A percentile compares a stretch with the other conserved stretches of the same genome.
Evolutionary conservation across 2,888 invertebrate species (phyloP).

Genomic region (Stenoptilia bipunctidactyla): DNA sequence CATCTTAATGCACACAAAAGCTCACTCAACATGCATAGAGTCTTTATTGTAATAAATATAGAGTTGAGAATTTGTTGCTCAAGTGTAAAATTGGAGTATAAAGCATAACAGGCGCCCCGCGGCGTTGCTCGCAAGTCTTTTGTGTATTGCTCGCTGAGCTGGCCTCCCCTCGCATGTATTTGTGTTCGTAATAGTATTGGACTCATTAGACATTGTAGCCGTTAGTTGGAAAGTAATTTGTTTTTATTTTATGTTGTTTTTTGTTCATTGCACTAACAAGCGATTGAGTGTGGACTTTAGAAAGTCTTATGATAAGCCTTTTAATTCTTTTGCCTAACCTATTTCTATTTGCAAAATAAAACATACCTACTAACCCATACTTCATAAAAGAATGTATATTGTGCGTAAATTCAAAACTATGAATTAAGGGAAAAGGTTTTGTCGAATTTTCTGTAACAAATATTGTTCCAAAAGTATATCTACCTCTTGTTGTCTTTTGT

Average conservation of each 20-base stretch:
- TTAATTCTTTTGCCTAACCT: too few relatives aligned
- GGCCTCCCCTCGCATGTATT: too few relatives aligned
- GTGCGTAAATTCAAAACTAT: too few relatives aligned
- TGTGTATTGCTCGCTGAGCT: too few relatives aligned
- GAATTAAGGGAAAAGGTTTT: too few relatives aligned
- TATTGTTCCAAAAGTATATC: too few relatives aligned
- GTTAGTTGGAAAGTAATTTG: conserved; percentile 25
- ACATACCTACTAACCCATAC: too few relatives aligned
- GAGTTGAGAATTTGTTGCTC: conserved; percentile 8
- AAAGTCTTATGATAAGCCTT: too few relatives aligned
- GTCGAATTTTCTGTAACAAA: too few relatives aligned
- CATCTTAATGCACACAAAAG: conserved; percentile 12
- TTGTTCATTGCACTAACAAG: neutral
- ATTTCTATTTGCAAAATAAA: too few relatives aligned
- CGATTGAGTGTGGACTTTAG: neutral
- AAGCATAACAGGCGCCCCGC: conserved; percentile 41
- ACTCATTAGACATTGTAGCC: conserved; percentile 36
- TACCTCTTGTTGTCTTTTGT: too few relatives aligned
- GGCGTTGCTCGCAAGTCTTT: conserved; percentile 22
- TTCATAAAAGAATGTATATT: too few relatives aligned
- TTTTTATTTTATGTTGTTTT: conserved; percentile 15
- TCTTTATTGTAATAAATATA: conserved; percentile 11
- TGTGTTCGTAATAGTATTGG: conserved; percentile 21
- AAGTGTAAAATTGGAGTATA: conserved; percentile 1
- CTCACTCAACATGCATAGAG: conserved; percentile 14